These are phyloP conservation scores for Eremobia ochroleuca DNA, from an alignment of 2,888 invertebrate species.

Conservation along the genomic window DNA sequence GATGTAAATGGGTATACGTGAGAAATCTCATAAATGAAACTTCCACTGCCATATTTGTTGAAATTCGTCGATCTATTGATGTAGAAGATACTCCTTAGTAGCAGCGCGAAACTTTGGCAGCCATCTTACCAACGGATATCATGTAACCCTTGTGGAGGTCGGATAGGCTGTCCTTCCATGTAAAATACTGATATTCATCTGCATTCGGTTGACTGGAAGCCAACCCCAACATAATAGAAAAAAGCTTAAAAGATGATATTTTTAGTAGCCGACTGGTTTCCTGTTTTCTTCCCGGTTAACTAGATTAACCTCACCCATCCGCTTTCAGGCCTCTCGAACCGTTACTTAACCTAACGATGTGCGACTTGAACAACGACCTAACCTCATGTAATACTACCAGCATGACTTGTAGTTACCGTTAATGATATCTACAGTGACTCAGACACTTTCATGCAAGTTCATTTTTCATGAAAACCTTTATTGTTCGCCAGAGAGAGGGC, in stretches of 20 bases:
- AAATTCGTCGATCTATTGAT: constrained; percentile 31
- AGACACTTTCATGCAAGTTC: constrained; percentile 38
- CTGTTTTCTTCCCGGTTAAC: neutral
- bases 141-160: neutral
- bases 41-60: constrained; percentile 20
- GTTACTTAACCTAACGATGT: constrained; percentile 47
- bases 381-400: constrained; percentile 34
- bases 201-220: neutral
- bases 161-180: too few relatives aligned
- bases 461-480: constrained; percentile 62
- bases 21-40: constrained; percentile 29
- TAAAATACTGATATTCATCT: neutral
- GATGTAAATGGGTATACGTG: constrained; percentile 41
- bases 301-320: constrained; percentile 7
- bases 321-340: neutral
- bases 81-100: neutral
- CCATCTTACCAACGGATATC: neutral
- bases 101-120: neutral
- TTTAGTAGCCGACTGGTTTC: neutral
- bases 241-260: neutral
- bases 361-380: constrained; percentile 40
- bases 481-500: constrained; percentile 28
- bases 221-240: neutral
- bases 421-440: constrained; percentile 60
- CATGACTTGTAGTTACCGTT: constrained; percentile 52